These are phyloP conservation scores for Cottoperca gobio DNA, from an alignment of 2,797 vertebrate species.

Conservation along the genomic window DNA sequence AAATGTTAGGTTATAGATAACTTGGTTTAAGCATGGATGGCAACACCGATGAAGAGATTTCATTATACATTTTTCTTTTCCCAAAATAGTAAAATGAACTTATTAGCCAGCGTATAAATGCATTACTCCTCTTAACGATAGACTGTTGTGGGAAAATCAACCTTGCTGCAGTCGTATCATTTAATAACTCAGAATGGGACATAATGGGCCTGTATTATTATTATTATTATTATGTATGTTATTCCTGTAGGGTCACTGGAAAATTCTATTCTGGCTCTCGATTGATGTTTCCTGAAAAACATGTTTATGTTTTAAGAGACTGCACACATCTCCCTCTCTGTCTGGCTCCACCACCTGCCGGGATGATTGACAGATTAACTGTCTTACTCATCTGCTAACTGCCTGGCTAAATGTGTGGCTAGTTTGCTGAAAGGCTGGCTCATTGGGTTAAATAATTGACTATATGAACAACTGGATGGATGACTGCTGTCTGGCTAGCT, in stretches of 20 bases:
- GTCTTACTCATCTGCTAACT: conserved; percentile 27
- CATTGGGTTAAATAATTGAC: not conserved
- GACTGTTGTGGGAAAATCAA: not conserved
- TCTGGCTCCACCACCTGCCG: conserved; percentile 66
- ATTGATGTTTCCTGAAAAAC: conserved; percentile 76
- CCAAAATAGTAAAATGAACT: not conserved
- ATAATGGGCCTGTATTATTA: conserved; percentile 19
- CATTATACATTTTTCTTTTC: too few relatives aligned
- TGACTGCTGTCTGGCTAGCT: not conserved
- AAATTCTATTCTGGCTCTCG: conserved; percentile 60
- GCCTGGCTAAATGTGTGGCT: conserved; percentile 10
- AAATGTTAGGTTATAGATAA: too few relatives aligned
- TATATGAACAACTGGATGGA: not conserved
- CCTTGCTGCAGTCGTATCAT: not conserved
- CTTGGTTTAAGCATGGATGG: not conserved
- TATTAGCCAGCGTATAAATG: not conserved
- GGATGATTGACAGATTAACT: conserved; percentile 63
- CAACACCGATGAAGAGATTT: not conserved
- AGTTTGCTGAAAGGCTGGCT: not conserved
- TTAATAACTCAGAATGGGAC: conserved; percentile 6
- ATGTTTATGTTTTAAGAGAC: conserved; percentile 72
- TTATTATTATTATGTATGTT: conserved; percentile 38
- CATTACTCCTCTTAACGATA: not conserved
- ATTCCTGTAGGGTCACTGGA: conserved; percentile 56
- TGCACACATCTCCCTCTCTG: conserved; percentile 30